Base-by-base conservation (phyloP, 1,140 invertebrate genomes). In the Ostrea denselamellosa region DNA sequence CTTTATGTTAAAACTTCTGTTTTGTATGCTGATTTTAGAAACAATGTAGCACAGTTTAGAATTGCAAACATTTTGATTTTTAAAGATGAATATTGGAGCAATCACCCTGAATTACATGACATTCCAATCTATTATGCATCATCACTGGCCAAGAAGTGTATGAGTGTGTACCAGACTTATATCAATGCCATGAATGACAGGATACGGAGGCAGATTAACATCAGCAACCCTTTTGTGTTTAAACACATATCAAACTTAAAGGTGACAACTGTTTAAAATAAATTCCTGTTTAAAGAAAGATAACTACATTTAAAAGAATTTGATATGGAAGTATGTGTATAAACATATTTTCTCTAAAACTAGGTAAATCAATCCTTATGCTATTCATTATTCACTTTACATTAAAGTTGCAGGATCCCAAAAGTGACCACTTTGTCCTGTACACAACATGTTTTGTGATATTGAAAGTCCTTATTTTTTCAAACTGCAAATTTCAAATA, bases 71-170 rank as follows among this genome's bases (percentile, higher is more conserved):
- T 83, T 83, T 22, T 62, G 58, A 17, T 85, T 85, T 87, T 89
- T 90, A 87, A 91, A 96, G 99, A 99, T 95, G 99, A 99, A 95
- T 99, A 98, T 95, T 99, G 99, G 99, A 97, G 97, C 77, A 97
- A 97, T 82, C 99, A 99, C 96, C 99, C 98, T 0, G 99, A 99
- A 95, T 95, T 99, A 2, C 99, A 99, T 92, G 98, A 99, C 94
- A 98, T 99, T 91, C 99, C 99, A 0, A 99, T 99, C 90, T 99
- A 99, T 95, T 99, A 99, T 96, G 99, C 99, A 0, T 99, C 98
- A 0, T 99, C 98, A 0, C 95, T 99, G 62, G 99, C 99, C 3
- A 99, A 99, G 94, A 99, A 99, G 94, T 99, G 99, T 94, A 99
- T 99, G 99, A 97, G 98, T 87, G 99, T 99, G 0, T 99, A 99